A percentile compares a stretch with the other conserved stretches of the same genome.
Conservation (phyloP, 2,113 vertebrate species). For the Pteropus alecto region DNA sequence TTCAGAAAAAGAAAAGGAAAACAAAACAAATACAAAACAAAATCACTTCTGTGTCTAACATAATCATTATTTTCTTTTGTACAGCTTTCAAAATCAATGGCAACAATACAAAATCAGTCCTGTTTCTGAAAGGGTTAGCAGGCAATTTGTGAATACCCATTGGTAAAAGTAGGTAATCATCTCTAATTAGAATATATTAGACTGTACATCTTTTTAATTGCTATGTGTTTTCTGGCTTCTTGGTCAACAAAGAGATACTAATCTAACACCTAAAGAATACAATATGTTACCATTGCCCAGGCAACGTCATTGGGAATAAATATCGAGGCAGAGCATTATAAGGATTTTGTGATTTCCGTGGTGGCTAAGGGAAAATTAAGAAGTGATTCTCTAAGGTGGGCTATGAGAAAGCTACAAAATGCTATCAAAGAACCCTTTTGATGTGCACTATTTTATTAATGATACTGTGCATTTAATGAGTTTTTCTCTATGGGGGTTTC, state of each 20-base stretch:
- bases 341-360: neutral
- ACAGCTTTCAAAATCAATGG: constrained; percentile 25
- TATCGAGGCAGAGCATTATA: rapidly evolving
- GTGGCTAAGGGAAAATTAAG: neutral
- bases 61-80: neutral
- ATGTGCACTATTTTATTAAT: neutral
- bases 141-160: constrained; percentile 35
- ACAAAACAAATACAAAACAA: neutral
- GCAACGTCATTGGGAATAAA: neutral
- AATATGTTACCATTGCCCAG: neutral
- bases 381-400: neutral
- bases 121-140: constrained; percentile 1
- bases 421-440: neutral
- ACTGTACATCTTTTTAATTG: constrained; percentile 39
- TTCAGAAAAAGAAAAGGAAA: neutral
- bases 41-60: neutral
- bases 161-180: neutral
- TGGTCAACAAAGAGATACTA: constrained; percentile 37
- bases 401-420: neutral
- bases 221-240: constrained; percentile 31
- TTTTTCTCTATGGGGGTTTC: neutral
- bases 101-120: neutral
- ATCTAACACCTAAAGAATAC: neutral
- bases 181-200: constrained; percentile 54
- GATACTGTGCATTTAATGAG: neutral